phyloP scores from a whole-genome alignment of 2,797 vertebrate species.

The Pipistrellus pipistrellus region DNA sequence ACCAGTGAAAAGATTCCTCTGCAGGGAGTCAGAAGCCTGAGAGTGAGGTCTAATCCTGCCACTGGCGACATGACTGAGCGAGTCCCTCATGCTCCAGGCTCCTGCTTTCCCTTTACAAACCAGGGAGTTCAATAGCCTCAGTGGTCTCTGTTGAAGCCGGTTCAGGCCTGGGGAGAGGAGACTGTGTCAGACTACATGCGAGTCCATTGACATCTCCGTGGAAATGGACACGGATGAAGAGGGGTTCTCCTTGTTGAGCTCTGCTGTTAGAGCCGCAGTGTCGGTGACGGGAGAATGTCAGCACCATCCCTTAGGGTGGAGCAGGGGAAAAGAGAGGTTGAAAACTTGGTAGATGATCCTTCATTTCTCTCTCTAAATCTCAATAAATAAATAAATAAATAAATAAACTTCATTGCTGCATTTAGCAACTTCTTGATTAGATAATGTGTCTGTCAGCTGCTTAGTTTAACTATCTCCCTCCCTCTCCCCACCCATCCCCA shows the following conservation, averaged over 20 bases:
- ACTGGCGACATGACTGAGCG: not conserved
- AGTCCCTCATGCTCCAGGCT: not conserved
- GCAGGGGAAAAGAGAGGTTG: not conserved
- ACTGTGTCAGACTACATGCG: not conserved
- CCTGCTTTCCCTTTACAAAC: not conserved
- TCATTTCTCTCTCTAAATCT: conserved; percentile 47
- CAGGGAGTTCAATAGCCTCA: not conserved
- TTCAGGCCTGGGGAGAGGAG: not conserved
- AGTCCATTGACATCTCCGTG: not conserved
- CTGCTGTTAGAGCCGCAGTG: not conserved
- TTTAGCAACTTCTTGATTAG: conserved; percentile 58
- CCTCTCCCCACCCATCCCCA: too few relatives aligned
- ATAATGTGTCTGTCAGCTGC: conserved; percentile 3
- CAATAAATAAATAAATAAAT: not conserved
- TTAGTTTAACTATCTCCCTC: not conserved
- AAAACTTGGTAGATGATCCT: not conserved
- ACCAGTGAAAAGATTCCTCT: not conserved
- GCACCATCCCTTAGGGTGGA: not conserved
- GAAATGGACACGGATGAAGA: not conserved
- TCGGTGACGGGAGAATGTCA: not conserved
- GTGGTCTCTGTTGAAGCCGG: not conserved
- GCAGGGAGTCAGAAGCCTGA: not conserved
- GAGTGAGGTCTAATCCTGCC: not conserved
- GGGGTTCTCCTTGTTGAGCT: not conserved
- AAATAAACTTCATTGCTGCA: not conserved